phyloP scores from a whole-genome alignment of 2,888 invertebrate genomes.

The Helicoverpa assulta region DNA sequence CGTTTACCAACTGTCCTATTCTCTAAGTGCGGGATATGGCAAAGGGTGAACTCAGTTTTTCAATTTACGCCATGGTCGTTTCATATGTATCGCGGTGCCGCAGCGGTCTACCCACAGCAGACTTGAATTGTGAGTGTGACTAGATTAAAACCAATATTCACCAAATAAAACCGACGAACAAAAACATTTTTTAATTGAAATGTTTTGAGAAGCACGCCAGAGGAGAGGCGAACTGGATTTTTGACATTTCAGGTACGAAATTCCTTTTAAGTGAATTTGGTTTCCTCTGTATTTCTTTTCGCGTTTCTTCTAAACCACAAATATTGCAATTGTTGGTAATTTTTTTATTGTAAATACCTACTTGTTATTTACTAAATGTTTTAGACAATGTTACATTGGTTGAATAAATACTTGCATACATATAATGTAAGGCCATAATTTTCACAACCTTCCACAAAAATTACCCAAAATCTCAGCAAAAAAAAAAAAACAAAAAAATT shows the following conservation, averaged over 20 bases:
- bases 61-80: slow-evolving; percentile 39
- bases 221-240: neutral
- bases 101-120: slow-evolving; percentile 15
- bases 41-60: slow-evolving; percentile 38
- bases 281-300: too few species aligned
- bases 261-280: too few species aligned
- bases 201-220: neutral
- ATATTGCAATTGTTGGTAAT: too few species aligned
- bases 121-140: slow-evolving; percentile 44
- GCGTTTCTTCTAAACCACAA: too few species aligned
- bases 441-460: neutral
- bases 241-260: neutral
- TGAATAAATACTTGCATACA: too few species aligned
- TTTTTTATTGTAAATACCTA: too few species aligned
- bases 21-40: slow-evolving; percentile 16
- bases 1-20: neutral
- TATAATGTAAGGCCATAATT: neutral
- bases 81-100: slow-evolving; percentile 28
- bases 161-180: slow-evolving; percentile 4
- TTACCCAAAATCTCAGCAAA: neutral
- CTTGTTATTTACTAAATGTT: too few species aligned
- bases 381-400: too few species aligned
- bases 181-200: slow-evolving; percentile 17
- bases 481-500: slow-evolving; percentile 22
- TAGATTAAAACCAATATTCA: slow-evolving; percentile 29